Conservation (phyloP, 35 echinoderm and acorn worm genomes). For the Acanthaster planci region DNA sequence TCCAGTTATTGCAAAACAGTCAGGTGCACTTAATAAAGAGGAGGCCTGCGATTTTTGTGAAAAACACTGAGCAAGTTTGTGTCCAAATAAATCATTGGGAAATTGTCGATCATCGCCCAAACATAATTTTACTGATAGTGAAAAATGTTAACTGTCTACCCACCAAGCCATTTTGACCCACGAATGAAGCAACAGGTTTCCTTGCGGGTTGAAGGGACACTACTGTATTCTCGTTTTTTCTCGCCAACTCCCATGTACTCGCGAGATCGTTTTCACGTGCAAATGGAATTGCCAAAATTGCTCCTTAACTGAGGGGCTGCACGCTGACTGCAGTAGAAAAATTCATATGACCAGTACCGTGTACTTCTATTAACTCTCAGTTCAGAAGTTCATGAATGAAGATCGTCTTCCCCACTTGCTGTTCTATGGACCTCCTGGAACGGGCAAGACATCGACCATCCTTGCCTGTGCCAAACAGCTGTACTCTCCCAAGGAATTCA, state of each 20-base stretch:
- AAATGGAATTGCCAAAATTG: no score
- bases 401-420: constrained; percentile 88
- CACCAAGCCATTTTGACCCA: no score
- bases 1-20: no score
- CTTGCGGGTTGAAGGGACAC: no score
- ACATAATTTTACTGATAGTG: not conserved
- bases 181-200: no score
- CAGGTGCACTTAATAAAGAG: no score
- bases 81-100: no score
- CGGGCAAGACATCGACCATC: constrained; percentile 98
- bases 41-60: no score
- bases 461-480: constrained; percentile 88
- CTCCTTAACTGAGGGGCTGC: not conserved
- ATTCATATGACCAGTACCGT: not conserved
- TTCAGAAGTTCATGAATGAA: constrained; percentile 90
- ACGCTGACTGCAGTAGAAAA: not conserved
- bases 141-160: no score
- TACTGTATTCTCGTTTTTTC: not conserved
- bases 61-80: no score
- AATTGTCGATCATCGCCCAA: not conserved
- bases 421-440: constrained; percentile 97
- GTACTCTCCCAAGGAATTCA: constrained; percentile 95
- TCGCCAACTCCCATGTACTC: not conserved
- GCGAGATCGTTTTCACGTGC: no score
- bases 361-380: constrained; percentile 10